These are phyloP conservation scores for Coleophora deauratella DNA, from an alignment of 2,888 invertebrate genomes.

Conservation along the genomic window DNA sequence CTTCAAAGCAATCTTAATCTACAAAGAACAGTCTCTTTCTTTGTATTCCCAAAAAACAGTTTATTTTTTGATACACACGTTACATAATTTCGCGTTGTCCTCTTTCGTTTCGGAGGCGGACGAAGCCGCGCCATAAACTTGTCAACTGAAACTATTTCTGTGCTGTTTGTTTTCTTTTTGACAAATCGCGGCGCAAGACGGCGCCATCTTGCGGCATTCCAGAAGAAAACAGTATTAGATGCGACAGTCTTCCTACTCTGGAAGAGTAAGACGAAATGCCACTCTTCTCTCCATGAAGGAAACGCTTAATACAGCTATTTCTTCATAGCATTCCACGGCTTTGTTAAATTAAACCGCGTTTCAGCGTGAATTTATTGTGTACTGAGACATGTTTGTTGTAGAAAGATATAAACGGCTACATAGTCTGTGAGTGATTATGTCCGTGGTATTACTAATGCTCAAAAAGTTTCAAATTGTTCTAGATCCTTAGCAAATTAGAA, in stretches of 20 bases:
- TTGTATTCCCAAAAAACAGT: no score
- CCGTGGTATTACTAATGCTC: no score
- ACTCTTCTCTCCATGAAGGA: neutral
- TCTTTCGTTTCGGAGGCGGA: slow-evolving; percentile 2
- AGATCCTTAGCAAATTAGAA: no score
- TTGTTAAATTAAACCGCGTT: slow-evolving; percentile 7
- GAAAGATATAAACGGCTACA: neutral
- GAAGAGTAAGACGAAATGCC: slow-evolving; percentile 8
- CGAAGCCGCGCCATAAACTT: slow-evolving; percentile 51
- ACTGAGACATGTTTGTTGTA: neutral
- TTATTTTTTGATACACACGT: no score
- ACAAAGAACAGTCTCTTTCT: no score
- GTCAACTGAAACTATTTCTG: slow-evolving; percentile 68
- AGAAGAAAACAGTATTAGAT: slow-evolving; percentile 16
- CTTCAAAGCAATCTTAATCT: no score
- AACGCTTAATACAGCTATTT: slow-evolving; percentile 5
- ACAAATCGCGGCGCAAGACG: slow-evolving; percentile 55
- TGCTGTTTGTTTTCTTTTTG: slow-evolving; percentile 67
- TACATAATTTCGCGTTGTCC: no score
- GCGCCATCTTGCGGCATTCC: slow-evolving; percentile 55
- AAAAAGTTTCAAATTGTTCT: no score
- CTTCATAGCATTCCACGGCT: slow-evolving; percentile 2
- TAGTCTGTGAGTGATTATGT: no score
- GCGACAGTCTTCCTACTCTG: no score
- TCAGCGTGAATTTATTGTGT: neutral